Conservation (phyloP, 2,888 invertebrate genomes). For the Galerucella calmariensis region DNA sequence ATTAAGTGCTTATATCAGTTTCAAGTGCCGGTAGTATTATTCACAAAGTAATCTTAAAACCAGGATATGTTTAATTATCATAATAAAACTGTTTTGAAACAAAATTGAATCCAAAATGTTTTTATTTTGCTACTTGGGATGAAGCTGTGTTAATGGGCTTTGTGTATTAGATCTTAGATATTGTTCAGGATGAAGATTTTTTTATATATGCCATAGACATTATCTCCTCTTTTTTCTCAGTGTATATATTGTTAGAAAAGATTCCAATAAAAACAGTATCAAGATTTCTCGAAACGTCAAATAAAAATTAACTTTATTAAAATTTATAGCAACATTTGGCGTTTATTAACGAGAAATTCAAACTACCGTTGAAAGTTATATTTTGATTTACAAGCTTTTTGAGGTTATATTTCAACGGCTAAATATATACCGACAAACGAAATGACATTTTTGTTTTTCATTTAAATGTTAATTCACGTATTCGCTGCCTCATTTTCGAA, state of each 20-base stretch:
- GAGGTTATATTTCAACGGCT: constrained; percentile 48
- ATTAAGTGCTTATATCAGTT: no score
- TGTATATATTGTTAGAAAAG: not conserved
- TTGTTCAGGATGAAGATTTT: no score
- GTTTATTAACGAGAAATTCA: constrained; percentile 47
- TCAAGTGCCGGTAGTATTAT: no score
- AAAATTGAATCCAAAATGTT: no score
- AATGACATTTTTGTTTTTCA: constrained; percentile 45
- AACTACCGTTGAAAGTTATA: constrained; percentile 50
- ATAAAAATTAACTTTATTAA: constrained; percentile 22
- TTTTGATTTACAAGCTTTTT: constrained; percentile 41
- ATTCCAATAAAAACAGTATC: not conserved
- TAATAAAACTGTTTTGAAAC: no score
- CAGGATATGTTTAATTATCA: no score
- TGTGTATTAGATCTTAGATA: no score
- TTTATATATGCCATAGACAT: not conserved
- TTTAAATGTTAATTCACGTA: constrained; percentile 49
- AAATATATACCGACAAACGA: constrained; percentile 49
- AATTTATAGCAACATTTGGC: constrained; percentile 43
- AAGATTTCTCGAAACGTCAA: constrained; percentile 2
- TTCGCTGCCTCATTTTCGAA: constrained; percentile 37
- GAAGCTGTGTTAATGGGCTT: no score
- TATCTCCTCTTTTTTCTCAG: not conserved
- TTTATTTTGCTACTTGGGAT: no score
- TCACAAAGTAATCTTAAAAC: no score